These are phyloP conservation scores for Epinephelus coioides DNA, from an alignment of 2,797 vertebrate species.

Conservation along the genomic window DNA sequence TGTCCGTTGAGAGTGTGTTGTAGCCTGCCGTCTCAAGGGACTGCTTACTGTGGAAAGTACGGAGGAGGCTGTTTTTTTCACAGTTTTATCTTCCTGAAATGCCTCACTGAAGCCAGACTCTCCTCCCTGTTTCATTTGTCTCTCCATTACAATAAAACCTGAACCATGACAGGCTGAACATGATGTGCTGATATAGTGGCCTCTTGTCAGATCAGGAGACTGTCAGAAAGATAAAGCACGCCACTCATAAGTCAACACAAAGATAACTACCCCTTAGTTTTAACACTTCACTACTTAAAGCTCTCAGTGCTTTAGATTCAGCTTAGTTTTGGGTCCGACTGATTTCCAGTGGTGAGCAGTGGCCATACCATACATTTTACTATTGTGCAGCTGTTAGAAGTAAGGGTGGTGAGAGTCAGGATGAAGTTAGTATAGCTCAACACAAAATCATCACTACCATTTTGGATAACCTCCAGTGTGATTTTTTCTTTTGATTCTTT, in stretches of 20 bases:
- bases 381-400: background rate
- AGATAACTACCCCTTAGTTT: background rate
- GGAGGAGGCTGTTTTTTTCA: constrained; percentile 4
- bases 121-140: constrained; percentile 28
- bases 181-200: constrained; percentile 8
- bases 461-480: background rate
- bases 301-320: background rate
- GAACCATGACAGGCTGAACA: constrained; percentile 11
- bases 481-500: background rate
- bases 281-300: background rate
- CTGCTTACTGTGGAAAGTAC: constrained; percentile 30
- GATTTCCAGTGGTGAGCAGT: background rate
- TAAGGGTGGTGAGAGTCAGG: background rate
- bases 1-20: constrained; percentile 3
- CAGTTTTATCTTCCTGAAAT: constrained; percentile 35
- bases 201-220: constrained; percentile 20
- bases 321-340: background rate
- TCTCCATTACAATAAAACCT: background rate
- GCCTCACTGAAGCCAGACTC: constrained; percentile 41
- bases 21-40: constrained; percentile 6
- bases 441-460: background rate
- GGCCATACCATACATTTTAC: background rate
- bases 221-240: constrained; percentile 34
- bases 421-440: background rate
- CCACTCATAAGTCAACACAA: background rate